Evolutionary conservation across 1,140 invertebrate species (phyloP).

Genomic region (Papilio polyxenes): DNA sequence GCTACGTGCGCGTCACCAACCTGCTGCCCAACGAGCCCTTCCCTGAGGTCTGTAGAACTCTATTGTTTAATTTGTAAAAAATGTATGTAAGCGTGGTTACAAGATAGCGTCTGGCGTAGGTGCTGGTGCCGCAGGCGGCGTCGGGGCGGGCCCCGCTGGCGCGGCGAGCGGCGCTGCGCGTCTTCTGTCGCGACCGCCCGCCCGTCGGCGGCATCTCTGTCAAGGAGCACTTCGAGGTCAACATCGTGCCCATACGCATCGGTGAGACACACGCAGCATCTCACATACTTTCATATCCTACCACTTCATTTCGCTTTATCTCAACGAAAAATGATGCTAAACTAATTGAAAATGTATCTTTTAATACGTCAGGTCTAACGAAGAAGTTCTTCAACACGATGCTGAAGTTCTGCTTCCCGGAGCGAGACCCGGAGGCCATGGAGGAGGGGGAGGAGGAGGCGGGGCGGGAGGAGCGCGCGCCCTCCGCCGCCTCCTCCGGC

Average conservation of each 20-base stretch:
- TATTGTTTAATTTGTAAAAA: neutral
- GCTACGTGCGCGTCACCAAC: slow-evolving; percentile 97
- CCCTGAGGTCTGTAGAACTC: slow-evolving; percentile 82
- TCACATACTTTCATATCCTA: neutral
- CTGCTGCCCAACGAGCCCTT: slow-evolving; percentile 97
- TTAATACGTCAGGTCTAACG: slow-evolving; percentile 85
- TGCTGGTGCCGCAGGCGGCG: slow-evolving; percentile 92
- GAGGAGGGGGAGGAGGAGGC: slow-evolving; percentile 85
- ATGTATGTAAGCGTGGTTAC: neutral
- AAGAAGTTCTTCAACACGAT: slow-evolving; percentile 99
- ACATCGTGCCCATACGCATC: slow-evolving; percentile 95
- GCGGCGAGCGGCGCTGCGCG: slow-evolving; percentile 89
- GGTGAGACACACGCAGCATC: slow-evolving; percentile 78
- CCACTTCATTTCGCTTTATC: too few species aligned
- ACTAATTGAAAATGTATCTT: too few species aligned
- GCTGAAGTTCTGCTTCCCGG: slow-evolving; percentile 99
- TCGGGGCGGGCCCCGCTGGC: slow-evolving; percentile 95
- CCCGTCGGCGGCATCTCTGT: slow-evolving; percentile 98
- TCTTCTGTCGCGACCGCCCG: slow-evolving; percentile 94
- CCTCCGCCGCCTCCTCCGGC: slow-evolving; percentile 75
- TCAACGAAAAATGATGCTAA: too few species aligned
- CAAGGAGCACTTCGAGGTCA: slow-evolving; percentile 99
- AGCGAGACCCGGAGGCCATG: slow-evolving; percentile 92
- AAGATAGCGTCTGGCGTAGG: slow-evolving; percentile 64
- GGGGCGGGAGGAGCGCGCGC: slow-evolving; percentile 78